Evolutionary conservation across 2,888 invertebrate species (phyloP).

Genomic region (Noctua fimbriata): DNA sequence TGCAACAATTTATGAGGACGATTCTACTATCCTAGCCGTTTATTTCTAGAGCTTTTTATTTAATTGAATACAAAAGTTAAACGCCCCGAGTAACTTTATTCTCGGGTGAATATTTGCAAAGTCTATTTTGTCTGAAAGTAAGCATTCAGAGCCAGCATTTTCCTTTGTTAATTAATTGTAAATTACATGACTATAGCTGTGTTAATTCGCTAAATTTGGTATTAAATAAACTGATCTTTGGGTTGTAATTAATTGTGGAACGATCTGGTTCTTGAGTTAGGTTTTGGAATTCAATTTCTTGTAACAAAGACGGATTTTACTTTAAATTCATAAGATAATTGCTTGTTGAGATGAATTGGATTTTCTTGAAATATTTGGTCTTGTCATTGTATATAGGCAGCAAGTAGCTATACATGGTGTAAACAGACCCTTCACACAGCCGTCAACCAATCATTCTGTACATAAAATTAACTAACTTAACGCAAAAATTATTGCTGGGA

Average conservation of each 20-base stretch:
- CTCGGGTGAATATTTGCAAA: constrained; percentile 85
- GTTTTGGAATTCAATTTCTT: constrained; percentile 47
- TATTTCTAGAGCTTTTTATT: constrained; percentile 87
- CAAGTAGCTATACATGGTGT: neutral
- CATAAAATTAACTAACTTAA: too few relatives aligned
- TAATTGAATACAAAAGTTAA: constrained; percentile 89
- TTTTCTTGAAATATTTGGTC: neutral
- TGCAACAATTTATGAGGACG: constrained; percentile 76
- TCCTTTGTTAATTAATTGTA: constrained; percentile 89
- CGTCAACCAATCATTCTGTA: too few relatives aligned
- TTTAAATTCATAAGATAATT: constrained; percentile 4
- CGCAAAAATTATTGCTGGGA: too few relatives aligned
- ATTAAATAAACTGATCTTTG: constrained; percentile 71
- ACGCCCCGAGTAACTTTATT: constrained; percentile 84
- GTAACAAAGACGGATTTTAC: constrained; percentile 22
- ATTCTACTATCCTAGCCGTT: constrained; percentile 78
- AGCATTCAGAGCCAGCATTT: constrained; percentile 85
- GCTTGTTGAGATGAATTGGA: constrained; percentile 3
- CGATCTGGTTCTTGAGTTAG: constrained; percentile 46
- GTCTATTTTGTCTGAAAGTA: constrained; percentile 87
- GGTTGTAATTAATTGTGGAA: constrained; percentile 58
- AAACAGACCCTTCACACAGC: too few relatives aligned
- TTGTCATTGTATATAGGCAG: neutral
- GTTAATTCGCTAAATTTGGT: constrained; percentile 85
- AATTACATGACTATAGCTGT: constrained; percentile 87